A percentile compares a stretch with the other conserved stretches of the same genome.
Evolutionary conservation across 1,140 invertebrate species (phyloP).

Genomic region (Streblospio benedicti): DNA sequence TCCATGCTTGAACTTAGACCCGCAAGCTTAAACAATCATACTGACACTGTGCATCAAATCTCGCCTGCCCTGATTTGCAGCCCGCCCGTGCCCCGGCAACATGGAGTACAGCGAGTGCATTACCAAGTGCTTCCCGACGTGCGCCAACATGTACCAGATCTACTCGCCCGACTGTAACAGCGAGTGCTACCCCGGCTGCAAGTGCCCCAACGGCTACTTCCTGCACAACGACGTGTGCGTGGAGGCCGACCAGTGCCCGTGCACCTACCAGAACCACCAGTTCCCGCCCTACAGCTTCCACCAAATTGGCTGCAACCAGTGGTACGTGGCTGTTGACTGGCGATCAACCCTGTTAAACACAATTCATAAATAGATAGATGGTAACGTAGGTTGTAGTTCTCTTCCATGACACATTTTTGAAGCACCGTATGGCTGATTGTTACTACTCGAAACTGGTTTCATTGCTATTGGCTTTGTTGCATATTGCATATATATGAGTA

Average conservation of each 20-base stretch:
- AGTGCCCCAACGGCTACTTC: slow-evolving; percentile 13
- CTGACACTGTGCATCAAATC: no score
- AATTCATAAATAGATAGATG: no score
- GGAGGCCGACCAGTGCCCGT: slow-evolving; percentile 21
- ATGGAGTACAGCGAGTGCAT: slow-evolving; percentile 16
- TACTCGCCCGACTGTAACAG: slow-evolving; percentile 1
- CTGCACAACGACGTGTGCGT: slow-evolving; percentile 21
- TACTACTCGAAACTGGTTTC: no score
- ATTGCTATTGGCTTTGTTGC: no score
- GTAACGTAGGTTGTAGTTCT: no score
- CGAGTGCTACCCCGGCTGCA: slow-evolving; percentile 14
- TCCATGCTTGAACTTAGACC: no score
- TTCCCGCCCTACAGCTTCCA: slow-evolving; percentile 15
- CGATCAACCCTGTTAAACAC: no score
- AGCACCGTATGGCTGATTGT: no score
- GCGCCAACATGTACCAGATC: slow-evolving; percentile 14
- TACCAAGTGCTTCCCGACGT: slow-evolving; percentile 11
- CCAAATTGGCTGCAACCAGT: slow-evolving; percentile 25
- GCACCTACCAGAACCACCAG: slow-evolving; percentile 18
- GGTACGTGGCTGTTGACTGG: slow-evolving; percentile 21
- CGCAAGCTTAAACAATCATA: no score
- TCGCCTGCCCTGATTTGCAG: background rate
- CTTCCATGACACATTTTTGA: no score
- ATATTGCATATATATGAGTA: no score
- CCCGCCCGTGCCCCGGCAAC: slow-evolving; percentile 7